Base-by-base conservation (phyloP, 2,888 invertebrate species). In the Kryphioiulus occultus region DNA sequence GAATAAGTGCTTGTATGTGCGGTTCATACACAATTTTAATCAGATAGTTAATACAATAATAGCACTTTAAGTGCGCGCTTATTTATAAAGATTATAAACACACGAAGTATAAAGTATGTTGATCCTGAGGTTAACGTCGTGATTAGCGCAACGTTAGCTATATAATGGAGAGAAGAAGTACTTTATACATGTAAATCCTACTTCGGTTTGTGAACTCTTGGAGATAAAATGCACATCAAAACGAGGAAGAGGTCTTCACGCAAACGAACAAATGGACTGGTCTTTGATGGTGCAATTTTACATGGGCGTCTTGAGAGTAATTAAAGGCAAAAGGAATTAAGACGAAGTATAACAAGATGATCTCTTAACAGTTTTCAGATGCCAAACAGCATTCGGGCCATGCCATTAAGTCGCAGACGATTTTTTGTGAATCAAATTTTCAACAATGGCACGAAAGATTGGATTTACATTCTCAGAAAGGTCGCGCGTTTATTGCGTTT, bases 1-100 rank as follows among this genome's bases (percentile, higher is more conserved):
- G 59, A 59, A 59, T 59, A 59, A 59, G 59, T 59, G 22, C 59
- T 59, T 59, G 59, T 59, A 59, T 59, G 22, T 59, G 59, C 59
- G 22, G 9, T 22, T 59, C 4, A 59, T 22, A 19, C 53, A 59
- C 59, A 59, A 59, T 59, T 59, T 59, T 59, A 59, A 59, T 59
- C 59, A 22, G 59, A 59, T 59, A 59, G 59, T 59, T 59, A 59
- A 59, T 22, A 59, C 59, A 19, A 59, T 59, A 59, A 59, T 59
- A 10, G 5, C 22, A 22, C n/a, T 59, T 59, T 7, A 59, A 59
- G 7, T 59, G 59, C 59, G 22, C 59, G 19, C 59, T 59, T 59
- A 59, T 59, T 59, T 59, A n/a, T 22, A 59, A n/a, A 59, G 59
- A 59, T 59, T n/a, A 59, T n/a, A 12, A 44, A 59, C 10, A 19